Base-by-base conservation (phyloP, 2,888 invertebrate species). In the Ennomos fuscantarius region DNA sequence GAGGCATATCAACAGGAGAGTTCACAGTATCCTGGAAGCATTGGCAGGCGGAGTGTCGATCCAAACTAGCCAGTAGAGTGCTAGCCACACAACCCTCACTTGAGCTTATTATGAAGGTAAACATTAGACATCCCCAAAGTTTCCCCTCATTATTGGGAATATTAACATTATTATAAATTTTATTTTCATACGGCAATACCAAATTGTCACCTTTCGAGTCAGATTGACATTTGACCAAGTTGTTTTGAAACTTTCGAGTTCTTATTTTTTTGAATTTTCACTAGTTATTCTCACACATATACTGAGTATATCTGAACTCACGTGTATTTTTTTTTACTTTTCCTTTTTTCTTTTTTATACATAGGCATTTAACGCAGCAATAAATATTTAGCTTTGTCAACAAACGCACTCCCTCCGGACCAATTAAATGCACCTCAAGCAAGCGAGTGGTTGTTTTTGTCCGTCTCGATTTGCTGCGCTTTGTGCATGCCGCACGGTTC, bases 21-120 rank as follows among this genome's bases (percentile, higher is more conserved):
- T 98, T 97, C 81, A 95, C 95, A 63, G 93, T 96, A 65, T 95
- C 96, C 53, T 97, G 98, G 97, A 95, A 96, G 71, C 96, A 96
- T 74, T 99, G 99, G 99, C 95, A 96, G 72, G 94, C 96, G 0
- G 97, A 97, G 79, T 94, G 97, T 44, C 93, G 95, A 50, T 94
- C 95, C 1, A 95, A 96, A 79, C 87, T 98, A 12, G 94, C 94
- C 55, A 94, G 96, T 33, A 94, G 96, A 60, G 89, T 94, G 24
- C 95, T 98, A 71, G 86, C 93, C 6, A 87, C 94, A 36, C 95
- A 95, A 65, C 93, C 93, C 0, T 92, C 96, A 49, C 84, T 98
- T 8, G 95, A 96, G 72, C 93, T 94, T 44, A 93, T 97, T n/a
- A 95, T 96, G 87, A 94, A 94, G 88, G 96, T 96, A 84, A 77